A percentile compares a stretch with the other conserved stretches of the same genome.
These are phyloP conservation scores for Hemiprocne comata DNA, from an alignment of 2,113 vertebrate genomes.

Conservation along the genomic window DNA sequence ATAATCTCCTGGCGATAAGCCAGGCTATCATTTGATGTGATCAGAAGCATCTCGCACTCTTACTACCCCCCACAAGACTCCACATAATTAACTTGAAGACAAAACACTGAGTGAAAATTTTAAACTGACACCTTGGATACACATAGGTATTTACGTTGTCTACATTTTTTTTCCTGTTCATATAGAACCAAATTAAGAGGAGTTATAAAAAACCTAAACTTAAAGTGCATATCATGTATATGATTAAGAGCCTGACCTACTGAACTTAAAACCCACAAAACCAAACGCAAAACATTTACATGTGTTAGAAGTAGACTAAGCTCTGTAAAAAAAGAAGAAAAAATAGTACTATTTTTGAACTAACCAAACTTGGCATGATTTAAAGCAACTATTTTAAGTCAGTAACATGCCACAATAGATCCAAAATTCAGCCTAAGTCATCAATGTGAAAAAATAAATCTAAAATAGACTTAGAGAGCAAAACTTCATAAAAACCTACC, in stretches of 20 bases:
- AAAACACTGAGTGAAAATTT: neutral
- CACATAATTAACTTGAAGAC: neutral
- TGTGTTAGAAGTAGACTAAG: neutral
- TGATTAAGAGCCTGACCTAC: neutral
- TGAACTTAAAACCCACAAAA: neutral
- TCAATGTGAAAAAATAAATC: neutral
- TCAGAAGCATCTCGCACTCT: neutral
- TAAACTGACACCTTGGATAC: neutral
- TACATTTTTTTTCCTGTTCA: neutral
- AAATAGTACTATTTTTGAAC: neutral
- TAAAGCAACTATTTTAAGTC: neutral
- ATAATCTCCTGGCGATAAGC: neutral
- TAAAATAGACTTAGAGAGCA: neutral
- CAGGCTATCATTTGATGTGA: neutral
- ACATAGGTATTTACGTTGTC: neutral
- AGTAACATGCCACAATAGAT: neutral
- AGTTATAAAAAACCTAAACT: neutral
- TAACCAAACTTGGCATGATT: neutral
- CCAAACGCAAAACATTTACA: neutral
- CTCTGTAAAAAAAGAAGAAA: neutral
- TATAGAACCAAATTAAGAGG: neutral
- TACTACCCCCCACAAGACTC: neutral
- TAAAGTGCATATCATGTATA: neutral
- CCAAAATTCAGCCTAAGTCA: neutral
- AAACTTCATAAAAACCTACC: neutral